Conservation (phyloP, 2,113 vertebrate genomes). For the Synodontis membranacea region DNA sequence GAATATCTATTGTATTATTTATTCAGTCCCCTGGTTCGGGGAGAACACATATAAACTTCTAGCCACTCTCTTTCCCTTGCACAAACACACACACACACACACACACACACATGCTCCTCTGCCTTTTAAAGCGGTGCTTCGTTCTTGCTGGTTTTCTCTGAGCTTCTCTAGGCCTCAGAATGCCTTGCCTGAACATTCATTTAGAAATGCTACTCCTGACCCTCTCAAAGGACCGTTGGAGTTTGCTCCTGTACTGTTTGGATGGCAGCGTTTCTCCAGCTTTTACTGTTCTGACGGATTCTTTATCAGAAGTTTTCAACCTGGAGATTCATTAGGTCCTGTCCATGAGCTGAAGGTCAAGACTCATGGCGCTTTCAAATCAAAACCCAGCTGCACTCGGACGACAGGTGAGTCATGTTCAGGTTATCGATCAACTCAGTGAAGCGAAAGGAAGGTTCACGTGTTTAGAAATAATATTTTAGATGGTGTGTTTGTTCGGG, state of each 20-base stretch:
- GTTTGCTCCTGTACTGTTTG: slow-evolving; percentile 34
- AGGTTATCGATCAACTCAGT: neutral
- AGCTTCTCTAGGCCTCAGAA: slow-evolving; percentile 44
- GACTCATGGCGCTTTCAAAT: slow-evolving; percentile 14
- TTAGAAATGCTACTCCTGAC: slow-evolving; percentile 41
- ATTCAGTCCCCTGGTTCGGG: slow-evolving; percentile 79
- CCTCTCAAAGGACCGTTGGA: slow-evolving; percentile 40
- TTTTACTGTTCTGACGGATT: slow-evolving; percentile 35
- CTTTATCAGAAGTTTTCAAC: slow-evolving; percentile 12
- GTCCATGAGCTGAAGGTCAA: slow-evolving; percentile 14
- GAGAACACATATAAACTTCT: slow-evolving; percentile 78
- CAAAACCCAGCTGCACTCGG: slow-evolving; percentile 28
- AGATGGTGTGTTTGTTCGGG: neutral
- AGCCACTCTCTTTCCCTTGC: slow-evolving; percentile 64
- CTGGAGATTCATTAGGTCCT: slow-evolving; percentile 9
- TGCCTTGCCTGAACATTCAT: slow-evolving; percentile 39
- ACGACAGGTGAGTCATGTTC: slow-evolving; percentile 68
- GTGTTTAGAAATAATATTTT: slow-evolving; percentile 17
- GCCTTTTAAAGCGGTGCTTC: slow-evolving; percentile 63
- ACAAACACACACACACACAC: slow-evolving; percentile 40
- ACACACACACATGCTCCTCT: slow-evolving; percentile 32
- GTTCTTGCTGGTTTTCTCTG: slow-evolving; percentile 46
- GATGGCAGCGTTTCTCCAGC: slow-evolving; percentile 32
- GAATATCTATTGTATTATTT: slow-evolving; percentile 83
- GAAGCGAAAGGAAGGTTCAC: neutral